Evolutionary conservation across 2,888 invertebrate genomes (phyloP).

Genomic region (Agriopis leucophaearia): DNA sequence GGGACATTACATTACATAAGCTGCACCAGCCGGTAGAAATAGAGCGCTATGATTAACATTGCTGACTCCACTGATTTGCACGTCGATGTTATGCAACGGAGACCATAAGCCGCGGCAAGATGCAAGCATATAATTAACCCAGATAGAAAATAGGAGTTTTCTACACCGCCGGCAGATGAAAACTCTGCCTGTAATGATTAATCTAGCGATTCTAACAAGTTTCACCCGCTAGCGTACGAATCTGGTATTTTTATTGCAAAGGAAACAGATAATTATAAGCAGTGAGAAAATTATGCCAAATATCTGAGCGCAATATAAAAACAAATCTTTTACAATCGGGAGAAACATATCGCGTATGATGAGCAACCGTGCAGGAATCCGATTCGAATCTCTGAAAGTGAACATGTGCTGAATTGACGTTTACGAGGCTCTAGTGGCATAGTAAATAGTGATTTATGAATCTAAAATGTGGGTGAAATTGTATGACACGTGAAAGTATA

Average conservation of each 20-base stretch:
- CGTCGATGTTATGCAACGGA: slow-evolving; percentile 56
- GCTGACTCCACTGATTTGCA: slow-evolving; percentile 50
- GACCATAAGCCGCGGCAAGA: slow-evolving; percentile 44
- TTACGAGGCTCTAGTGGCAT: slow-evolving; percentile 45
- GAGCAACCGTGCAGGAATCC: slow-evolving; percentile 36
- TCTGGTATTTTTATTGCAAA: slow-evolving; percentile 24
- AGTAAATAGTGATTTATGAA: slow-evolving; percentile 53
- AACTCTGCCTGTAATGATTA: slow-evolving; percentile 22
- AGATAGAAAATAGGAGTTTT: slow-evolving; percentile 46
- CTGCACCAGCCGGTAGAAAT: slow-evolving; percentile 54
- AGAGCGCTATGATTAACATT: slow-evolving; percentile 46
- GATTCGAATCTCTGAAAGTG: slow-evolving; percentile 15
- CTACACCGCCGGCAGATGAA: slow-evolving; percentile 30
- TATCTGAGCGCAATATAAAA: slow-evolving; percentile 1
- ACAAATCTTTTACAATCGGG: slow-evolving; percentile 16
- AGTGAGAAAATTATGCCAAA: slow-evolving; percentile 3
- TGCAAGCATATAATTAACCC: slow-evolving; percentile 47
- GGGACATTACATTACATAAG: slow-evolving; percentile 48
- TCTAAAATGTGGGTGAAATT: slow-evolving; percentile 72
- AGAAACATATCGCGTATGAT: slow-evolving; percentile 11
- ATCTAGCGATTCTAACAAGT: slow-evolving; percentile 1
- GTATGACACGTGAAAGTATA: slow-evolving; percentile 75
- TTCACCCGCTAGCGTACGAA: slow-evolving; percentile 3
- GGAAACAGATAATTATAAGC: slow-evolving; percentile 3
- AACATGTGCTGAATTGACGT: slow-evolving; percentile 35